Evolutionary conservation across 1,140 invertebrate genomes (phyloP).

Genomic region (Drosophila burlai): DNA sequence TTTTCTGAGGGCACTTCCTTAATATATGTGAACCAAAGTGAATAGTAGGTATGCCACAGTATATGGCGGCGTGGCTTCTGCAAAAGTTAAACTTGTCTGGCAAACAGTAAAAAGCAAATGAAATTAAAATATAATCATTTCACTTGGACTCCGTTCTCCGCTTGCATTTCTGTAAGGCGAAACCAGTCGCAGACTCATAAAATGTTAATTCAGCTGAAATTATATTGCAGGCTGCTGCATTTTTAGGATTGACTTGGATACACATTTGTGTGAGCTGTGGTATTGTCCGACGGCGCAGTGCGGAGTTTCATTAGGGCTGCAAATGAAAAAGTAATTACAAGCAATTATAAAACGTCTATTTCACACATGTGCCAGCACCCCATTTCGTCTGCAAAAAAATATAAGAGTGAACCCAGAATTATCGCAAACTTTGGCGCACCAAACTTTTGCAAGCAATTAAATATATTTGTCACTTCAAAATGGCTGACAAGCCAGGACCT

Average conservation of each 20-base stretch:
- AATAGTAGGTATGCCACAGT: background rate
- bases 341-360: slow-evolving; percentile 74
- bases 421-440: slow-evolving; percentile 58
- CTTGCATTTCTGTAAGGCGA: background rate
- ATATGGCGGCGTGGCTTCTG: background rate
- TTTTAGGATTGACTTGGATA: slow-evolving; percentile 24
- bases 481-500: slow-evolving; percentile 69
- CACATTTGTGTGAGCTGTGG: slow-evolving; percentile 1
- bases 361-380: slow-evolving; percentile 51
- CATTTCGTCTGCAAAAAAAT: slow-evolving; percentile 18
- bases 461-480: slow-evolving; percentile 78
- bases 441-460: slow-evolving; percentile 80
- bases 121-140: slow-evolving; percentile 58
- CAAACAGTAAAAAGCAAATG: slow-evolving; percentile 26
- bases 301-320: slow-evolving; percentile 45
- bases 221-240: slow-evolving; percentile 39
- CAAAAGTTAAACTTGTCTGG: slow-evolving; percentile 3
- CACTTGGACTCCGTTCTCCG: slow-evolving; percentile 2
- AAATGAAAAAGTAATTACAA: slow-evolving; percentile 71
- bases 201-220: slow-evolving; percentile 61
- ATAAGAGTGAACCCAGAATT: slow-evolving; percentile 29
- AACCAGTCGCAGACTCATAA: slow-evolving; percentile 33
- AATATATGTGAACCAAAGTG: background rate
- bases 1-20: background rate
- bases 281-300: slow-evolving; percentile 9